Base-by-base conservation (phyloP, 1,140 invertebrate genomes). In the Atta colombica region DNA sequence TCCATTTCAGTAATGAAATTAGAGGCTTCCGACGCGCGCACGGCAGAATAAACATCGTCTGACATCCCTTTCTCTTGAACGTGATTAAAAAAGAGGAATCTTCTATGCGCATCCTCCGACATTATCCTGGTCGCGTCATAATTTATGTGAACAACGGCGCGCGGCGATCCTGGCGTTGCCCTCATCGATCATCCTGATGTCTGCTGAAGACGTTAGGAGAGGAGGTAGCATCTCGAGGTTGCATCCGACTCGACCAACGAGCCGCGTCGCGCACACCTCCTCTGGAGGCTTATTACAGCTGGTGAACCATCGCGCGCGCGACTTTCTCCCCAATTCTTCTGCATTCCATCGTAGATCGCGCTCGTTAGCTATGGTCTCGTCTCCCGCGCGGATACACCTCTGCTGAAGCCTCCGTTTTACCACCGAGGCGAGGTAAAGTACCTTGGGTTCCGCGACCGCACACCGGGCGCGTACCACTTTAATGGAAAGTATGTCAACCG, bases 401-500 rank as follows among this genome's bases (percentile, higher is more conserved):
- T 7, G 28, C 49, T 71, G 49, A 39, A 58, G 45, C 51, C 65
- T 14, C n/a, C 16, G 31, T 18, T 51, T 60, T 39, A 10, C 55
- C 16, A 10, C 28, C 4, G 6, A 4, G 53, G 28, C 16, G 28
- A 12, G 7, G 31, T 39, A 31, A 18, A 65, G 39, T 31, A 16
- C 25, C 63, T 55, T 39, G 39, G 55, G 68, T 82, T 61, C 80
- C 55, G 68, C 80, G 80, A 82, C 51, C 80, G 80, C 68, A 53
- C 53, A 16, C 39, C 58, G 55, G 53, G 75, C 72, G 72, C 53
- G 72, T 58, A 45, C 31, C 80, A 72, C 80, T 84, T 84, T 84
- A 84, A 84, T 84, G 80, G 80, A 84, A 84, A 84, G 80, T 84
- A 84, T 84, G 80, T 75, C 80, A 81, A 84, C 80, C 55, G 69